Base-by-base conservation (phyloP, 1,140 invertebrate species). In the Papilio xuthus region DNA sequence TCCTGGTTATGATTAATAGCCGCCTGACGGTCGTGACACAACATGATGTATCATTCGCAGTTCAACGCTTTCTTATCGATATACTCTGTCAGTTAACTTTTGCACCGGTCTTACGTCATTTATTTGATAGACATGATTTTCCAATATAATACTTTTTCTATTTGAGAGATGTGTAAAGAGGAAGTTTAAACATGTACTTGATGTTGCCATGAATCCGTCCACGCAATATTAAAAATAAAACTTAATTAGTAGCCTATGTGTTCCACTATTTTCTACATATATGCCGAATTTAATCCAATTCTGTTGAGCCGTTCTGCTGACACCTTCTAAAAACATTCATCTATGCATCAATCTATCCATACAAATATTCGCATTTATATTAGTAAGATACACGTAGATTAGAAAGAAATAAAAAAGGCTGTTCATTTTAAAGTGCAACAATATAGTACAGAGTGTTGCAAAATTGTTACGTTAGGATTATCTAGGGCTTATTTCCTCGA, bases 21-120 rank as follows among this genome's bases (percentile, higher is more conserved):
- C 75, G 23, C 79, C 85, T 84, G 86, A 78, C 85, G 88, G 89
- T 87, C 88, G 82, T 90, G 90, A 90, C 90, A 89, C 83, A 80
- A 84, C 83, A 85, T 90, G 89, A 90, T 92, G 91, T 92, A 91
- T 92, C 89, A 91, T 90, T 92, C 83, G 79, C 81, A 47, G 44
- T 18, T 47, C 83, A 81, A 82, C 82, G 85, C 77, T 89, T 89
- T 90, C 85, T 88, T 89, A 86, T 89, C 86, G 85, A 90, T 91
- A 85, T 84, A 82, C 79, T 80, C 83, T 85, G 88, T 91, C 89
- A 91, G 90, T 90, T 89, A 90, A 82, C 84, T 88, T 85, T 82
- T 71, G 79, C 81, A 80, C 71, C 32, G 73, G 15, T 18, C 26
- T 37, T 56, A 6, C 73, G 53, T 41, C 20, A 37, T 50, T 53